Percentiles rank a stretch among this genome's conserved stretches.
These are phyloP conservation scores for Chaetura pelagica DNA, from an alignment of 2,113 vertebrate genomes.

Conservation along the genomic window DNA sequence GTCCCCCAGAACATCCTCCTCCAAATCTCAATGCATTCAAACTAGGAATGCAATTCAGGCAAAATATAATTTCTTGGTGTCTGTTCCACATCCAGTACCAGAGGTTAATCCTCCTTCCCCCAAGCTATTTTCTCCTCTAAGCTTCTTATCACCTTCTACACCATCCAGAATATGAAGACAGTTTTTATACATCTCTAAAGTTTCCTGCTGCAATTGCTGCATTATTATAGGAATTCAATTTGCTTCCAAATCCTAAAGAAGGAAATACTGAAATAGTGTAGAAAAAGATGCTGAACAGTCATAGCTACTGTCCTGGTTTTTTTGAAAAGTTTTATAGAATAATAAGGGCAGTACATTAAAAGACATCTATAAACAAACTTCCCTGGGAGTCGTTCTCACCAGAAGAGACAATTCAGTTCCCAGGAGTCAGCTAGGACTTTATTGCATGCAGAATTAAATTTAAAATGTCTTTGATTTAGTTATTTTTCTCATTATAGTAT, in stretches of 20 bases:
- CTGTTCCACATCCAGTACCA: background rate
- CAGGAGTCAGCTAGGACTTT: background rate
- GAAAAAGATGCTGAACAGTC: background rate
- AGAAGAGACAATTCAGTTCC: background rate
- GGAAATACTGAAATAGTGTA: background rate
- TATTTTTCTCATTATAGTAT: background rate
- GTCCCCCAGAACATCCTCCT: background rate
- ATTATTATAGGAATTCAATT: background rate
- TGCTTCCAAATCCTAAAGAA: background rate
- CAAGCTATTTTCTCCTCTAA: conserved; percentile 47
- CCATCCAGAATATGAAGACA: background rate
- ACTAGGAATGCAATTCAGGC: background rate
- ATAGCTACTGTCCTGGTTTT: background rate
- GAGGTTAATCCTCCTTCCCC: conserved; percentile 47
- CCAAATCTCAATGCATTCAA: conserved; percentile 9
- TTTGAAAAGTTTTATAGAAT: background rate
- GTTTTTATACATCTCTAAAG: background rate
- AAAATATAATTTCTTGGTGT: conserved; percentile 39
- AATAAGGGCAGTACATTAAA: background rate
- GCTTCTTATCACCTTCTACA: conserved; percentile 53
- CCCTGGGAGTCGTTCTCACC: background rate
- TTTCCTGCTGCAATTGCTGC: background rate
- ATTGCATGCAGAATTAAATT: background rate
- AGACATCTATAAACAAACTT: background rate
- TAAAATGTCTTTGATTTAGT: background rate